Conservation (phyloP, 2,113 vertebrate species). For the Dinomys branickii region DNA sequence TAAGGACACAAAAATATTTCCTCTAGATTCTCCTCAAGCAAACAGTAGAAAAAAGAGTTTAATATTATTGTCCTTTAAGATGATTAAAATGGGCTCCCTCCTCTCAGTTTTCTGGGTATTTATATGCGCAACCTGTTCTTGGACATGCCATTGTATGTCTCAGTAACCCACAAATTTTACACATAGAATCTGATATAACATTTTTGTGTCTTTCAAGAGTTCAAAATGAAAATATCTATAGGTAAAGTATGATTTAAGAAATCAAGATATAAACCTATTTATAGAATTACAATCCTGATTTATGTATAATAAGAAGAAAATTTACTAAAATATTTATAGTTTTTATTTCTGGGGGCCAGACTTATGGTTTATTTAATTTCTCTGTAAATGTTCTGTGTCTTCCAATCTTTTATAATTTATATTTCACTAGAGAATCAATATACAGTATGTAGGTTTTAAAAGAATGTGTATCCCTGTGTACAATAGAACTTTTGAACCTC, state of each 20-base stretch:
- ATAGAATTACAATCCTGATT: constrained; percentile 10
- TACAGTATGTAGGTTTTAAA: neutral
- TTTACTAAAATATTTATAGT: neutral
- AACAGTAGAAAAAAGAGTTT: constrained; percentile 11
- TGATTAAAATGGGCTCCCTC: neutral
- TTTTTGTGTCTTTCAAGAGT: constrained; percentile 41
- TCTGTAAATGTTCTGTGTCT: constrained; percentile 34
- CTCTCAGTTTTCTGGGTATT: neutral
- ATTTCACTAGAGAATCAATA: constrained; percentile 39
- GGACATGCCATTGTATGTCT: neutral
- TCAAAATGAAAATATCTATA: constrained; percentile 38
- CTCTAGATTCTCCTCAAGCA: constrained; percentile 8
- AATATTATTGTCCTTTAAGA: constrained; percentile 18
- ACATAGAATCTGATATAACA: neutral
- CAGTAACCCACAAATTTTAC: neutral
- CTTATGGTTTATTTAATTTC: constrained; percentile 53
- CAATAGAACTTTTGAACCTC: constrained; percentile 2
- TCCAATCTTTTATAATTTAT: neutral
- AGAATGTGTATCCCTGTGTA: neutral
- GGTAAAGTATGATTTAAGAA: neutral
- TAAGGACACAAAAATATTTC: constrained; percentile 39
- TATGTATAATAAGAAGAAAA: constrained; percentile 1
- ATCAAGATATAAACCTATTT: constrained; percentile 13
- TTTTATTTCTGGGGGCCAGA: constrained; percentile 19
- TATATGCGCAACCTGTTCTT: neutral